Evolutionary conservation across 1,140 invertebrate species (phyloP), one percentile per base, ranked within the genome.

Genomic region (Formica exsecta): DNA sequence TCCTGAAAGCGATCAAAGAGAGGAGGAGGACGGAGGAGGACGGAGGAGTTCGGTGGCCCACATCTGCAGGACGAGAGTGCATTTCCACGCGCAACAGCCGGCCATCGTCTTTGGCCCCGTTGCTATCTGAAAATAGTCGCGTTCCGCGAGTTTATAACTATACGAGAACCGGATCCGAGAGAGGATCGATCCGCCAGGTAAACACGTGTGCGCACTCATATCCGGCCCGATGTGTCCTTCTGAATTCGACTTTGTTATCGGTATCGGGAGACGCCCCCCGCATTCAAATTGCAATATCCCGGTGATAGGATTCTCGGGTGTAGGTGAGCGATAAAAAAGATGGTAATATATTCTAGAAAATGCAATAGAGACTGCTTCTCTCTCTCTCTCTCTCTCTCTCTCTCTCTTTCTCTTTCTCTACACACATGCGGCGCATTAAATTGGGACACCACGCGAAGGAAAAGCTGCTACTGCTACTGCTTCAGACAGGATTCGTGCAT

Each of bases 131-230:
- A 62, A 83, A 83, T 71, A 81, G 79, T 38, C 13, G 68, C n/a
- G 73, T 73, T 73, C n/a, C 68, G 38, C 19, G 68, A 73, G 66
- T 74, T 73, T 83, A 83, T 83, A 61, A 83, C 54, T 61, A 61
- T 81, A 81, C 71, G 59, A 81, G 59, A 32, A 5, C 38, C 38
- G 9, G 41, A 44, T 44, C 38, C 54, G 11, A 13, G 54, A 9
- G 66, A 48, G 38, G 38, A 83, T 83, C 79, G 66, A 81, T 81
- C 51, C 36, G 57, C 19, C 79, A 83, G 68, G 79, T 83, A 83
- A 83, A 83, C 79, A 83, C 68, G 54, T 71, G 51, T 71, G 66
- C 66, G 66, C 36, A 51, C 38, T 83, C 79, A 83, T 73, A 83
- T 83, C 66, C 79, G 61, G 61, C 61, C 59, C 61, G 32, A 44